A percentile compares a stretch with the other conserved stretches of the same genome.
Conservation (phyloP, 2,797 vertebrate species). For the Paguma larvata region DNA sequence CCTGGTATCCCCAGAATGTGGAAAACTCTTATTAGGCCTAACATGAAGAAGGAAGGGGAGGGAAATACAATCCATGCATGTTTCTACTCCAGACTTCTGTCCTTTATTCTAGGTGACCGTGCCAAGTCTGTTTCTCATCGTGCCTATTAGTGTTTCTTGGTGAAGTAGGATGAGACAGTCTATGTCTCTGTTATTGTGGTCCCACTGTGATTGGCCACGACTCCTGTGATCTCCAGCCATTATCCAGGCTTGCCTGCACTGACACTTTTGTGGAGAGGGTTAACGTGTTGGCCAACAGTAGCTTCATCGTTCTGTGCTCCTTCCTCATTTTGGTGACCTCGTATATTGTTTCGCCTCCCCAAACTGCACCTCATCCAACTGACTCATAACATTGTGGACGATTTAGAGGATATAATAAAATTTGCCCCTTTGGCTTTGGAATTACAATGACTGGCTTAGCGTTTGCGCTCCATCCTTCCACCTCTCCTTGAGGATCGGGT, state of each 20-base stretch:
- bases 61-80: neutral
- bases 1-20: neutral
- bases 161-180: neutral
- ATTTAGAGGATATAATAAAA: neutral
- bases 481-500: neutral
- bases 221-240: neutral
- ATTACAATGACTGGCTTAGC: neutral
- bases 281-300: neutral
- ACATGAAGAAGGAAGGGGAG: neutral
- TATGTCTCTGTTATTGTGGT: neutral
- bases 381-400: neutral
- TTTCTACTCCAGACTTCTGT: neutral
- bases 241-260: neutral
- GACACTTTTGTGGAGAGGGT: neutral
- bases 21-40: neutral
- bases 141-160: neutral
- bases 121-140: neutral
- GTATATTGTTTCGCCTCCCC: neutral
- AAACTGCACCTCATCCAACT: neutral
- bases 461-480: neutral
- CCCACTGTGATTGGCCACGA: neutral
- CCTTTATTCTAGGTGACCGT: neutral
- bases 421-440: neutral
- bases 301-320: no score
- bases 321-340: neutral